Evolutionary conservation across 2,113 vertebrate species (phyloP), one percentile per base, ranked within the genome.

Genomic region (Phylloscopus trochilus): DNA sequence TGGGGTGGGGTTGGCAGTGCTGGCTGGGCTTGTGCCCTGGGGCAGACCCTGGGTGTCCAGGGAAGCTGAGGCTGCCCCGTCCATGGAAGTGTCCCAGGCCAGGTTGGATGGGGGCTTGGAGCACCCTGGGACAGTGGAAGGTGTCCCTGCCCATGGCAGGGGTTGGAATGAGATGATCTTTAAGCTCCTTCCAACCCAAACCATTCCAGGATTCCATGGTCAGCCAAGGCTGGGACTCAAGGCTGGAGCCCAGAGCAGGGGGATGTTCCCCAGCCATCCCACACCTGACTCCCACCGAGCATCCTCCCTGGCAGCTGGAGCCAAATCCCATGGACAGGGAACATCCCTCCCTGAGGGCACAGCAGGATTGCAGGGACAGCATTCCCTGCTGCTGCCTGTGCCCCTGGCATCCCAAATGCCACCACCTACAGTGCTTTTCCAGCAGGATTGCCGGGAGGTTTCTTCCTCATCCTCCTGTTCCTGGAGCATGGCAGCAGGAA

Each of bases 401-500:
- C 55, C 46, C 11, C 11, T 11, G 27, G n/a, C 44, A 31, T 2
- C 56, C 44, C n/a, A 14, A 35, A 10, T 27, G 22, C 23, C 69
- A 35, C 7, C 24, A 3, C 37, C 68, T 19, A 37, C 10, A 15
- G 3, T 20, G 51, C 12, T 72, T 41, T 10, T 19, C 28, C 52
- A 53, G 28, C 28, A 22, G 70, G 58, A 41, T 22, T 4, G 30
- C 74, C 68, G 69, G 43, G 49, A 85, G n/a, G 41, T 75, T 70
- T n/a, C 72, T 52, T 63, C 31, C 60, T 74, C 77, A 46, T 33
- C 75, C 43, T 74, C 51, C 33, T 3, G 2, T n/a, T 87, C 43
- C 18, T 0, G 0, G 67, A 11, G 22, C 7, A 4, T 27, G 52
- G 60, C 52, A 78, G 64, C 43, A 17, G 14, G 35, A 22, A 8